phyloP scores from a whole-genome alignment of 1,140 invertebrate genomes.

The Proales similis region DNA sequence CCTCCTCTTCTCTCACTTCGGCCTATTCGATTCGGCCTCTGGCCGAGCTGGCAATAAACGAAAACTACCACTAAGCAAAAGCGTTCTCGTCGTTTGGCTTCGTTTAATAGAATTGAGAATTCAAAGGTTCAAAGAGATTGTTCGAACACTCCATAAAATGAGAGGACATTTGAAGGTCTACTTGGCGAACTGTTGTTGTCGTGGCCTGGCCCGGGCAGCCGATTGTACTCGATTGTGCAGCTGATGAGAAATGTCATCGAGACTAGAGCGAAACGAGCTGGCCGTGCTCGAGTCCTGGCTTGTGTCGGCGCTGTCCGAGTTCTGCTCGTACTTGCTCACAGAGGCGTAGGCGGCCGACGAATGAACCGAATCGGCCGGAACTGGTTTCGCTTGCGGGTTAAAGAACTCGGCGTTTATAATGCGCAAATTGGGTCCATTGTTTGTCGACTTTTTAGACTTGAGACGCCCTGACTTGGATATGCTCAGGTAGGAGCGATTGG shows the following conservation, averaged over 20 bases:
- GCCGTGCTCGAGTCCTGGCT: neutral
- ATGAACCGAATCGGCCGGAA: neutral
- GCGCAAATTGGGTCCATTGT: constrained; percentile 3
- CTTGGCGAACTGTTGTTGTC: neutral
- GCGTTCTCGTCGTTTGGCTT: too few relatives aligned
- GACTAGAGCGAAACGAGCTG: constrained; percentile 28
- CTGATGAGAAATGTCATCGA: constrained; percentile 8
- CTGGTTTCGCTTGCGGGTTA: constrained; percentile 1
- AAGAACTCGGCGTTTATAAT: constrained; percentile 35
- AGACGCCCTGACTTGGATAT: constrained; percentile 32
- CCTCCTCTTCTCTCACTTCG: too few relatives aligned
- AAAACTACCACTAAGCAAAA: too few relatives aligned
- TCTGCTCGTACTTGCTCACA: constrained; percentile 11
- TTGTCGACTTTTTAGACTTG: constrained; percentile 30
- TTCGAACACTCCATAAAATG: too few relatives aligned
- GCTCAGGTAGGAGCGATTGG: constrained; percentile 31
- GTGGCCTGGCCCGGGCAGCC: neutral
- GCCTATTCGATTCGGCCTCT: too few relatives aligned
- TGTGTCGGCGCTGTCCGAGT: constrained; percentile 20
- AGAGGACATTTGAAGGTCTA: too few relatives aligned
- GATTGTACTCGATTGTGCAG: constrained; percentile 8
- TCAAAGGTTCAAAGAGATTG: too few relatives aligned
- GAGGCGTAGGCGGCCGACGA: neutral
- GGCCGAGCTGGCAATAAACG: too few relatives aligned
- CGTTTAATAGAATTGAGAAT: too few relatives aligned